A percentile compares a stretch with the other conserved stretches of the same genome.
Evolutionary conservation across 2,888 invertebrate genomes (phyloP).

Genomic region (Chaitophorus viminalis): DNA sequence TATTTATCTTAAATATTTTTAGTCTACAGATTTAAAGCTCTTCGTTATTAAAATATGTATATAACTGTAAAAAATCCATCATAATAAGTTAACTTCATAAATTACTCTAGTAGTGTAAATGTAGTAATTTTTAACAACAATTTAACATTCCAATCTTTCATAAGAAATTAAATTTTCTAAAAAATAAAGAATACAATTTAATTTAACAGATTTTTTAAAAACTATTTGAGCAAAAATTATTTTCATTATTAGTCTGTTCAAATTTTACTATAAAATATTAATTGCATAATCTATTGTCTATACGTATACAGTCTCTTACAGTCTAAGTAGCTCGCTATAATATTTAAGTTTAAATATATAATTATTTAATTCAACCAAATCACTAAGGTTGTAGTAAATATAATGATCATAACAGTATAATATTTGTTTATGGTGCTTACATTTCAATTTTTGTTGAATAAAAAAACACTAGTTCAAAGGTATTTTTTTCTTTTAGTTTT

Average conservation of each 20-base stretch:
- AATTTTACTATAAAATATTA: neutral
- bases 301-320: no score
- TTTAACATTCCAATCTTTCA: constrained; percentile 22
- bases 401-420: neutral
- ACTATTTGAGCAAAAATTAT: constrained; percentile 48
- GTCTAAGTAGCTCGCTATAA: constrained; percentile 17
- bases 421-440: neutral
- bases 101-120: constrained; percentile 4
- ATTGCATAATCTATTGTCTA: constrained; percentile 25
- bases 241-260: constrained; percentile 38
- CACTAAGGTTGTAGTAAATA: neutral
- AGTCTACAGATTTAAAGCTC: constrained; percentile 18
- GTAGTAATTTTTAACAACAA: constrained; percentile 6
- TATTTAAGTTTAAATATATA: constrained; percentile 19
- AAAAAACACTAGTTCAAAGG: neutral
- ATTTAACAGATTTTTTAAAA: constrained; percentile 30
- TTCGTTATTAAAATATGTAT: neutral
- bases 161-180: constrained; percentile 34
- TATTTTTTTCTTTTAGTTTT: constrained; percentile 59
- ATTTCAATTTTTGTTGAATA: neutral
- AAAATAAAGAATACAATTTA: constrained; percentile 27
- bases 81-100: constrained; percentile 2
- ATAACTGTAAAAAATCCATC: neutral
- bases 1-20: constrained; percentile 11
- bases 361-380: constrained; percentile 21